These are phyloP conservation scores for Plebejus argus DNA, from an alignment of 2,888 invertebrate genomes.

Conservation along the genomic window DNA sequence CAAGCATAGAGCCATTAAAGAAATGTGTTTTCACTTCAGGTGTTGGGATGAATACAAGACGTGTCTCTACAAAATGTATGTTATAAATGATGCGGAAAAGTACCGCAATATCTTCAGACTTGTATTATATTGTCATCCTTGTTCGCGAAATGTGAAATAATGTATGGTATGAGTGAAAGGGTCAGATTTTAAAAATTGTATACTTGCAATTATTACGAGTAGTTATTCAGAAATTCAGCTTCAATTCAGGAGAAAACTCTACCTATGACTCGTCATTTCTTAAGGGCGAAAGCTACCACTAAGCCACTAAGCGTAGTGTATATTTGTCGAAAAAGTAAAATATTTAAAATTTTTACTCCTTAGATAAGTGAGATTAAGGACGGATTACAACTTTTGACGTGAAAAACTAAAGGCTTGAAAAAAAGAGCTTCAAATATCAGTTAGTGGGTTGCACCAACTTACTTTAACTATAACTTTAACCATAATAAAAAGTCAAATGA, in stretches of 20 bases:
- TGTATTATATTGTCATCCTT: neutral
- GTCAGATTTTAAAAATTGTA: neutral
- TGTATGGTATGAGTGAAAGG: neutral
- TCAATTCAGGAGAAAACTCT: neutral
- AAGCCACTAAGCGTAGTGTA: neutral
- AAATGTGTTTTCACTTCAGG: conserved; percentile 17
- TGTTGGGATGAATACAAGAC: neutral
- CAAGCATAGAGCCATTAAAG: neutral
- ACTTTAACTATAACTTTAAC: too few relatives aligned
- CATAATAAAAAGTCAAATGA: too few relatives aligned
- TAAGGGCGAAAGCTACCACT: neutral
- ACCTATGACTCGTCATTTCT: neutral
- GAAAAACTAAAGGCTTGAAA: neutral
- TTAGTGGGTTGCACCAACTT: too few relatives aligned
- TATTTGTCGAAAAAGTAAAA: neutral
- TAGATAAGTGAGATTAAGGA: neutral
- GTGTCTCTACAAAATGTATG: neutral
- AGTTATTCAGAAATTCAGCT: too few relatives aligned
- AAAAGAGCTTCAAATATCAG: neutral
- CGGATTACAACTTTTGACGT: neutral
- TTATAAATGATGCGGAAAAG: conserved; percentile 9
- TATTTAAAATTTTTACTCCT: neutral
- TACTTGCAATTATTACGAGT: too few relatives aligned
- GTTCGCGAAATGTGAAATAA: neutral
- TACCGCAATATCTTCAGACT: neutral